Conservation (phyloP, 2,888 invertebrate genomes). For the Metopia argyrocephala region DNA sequence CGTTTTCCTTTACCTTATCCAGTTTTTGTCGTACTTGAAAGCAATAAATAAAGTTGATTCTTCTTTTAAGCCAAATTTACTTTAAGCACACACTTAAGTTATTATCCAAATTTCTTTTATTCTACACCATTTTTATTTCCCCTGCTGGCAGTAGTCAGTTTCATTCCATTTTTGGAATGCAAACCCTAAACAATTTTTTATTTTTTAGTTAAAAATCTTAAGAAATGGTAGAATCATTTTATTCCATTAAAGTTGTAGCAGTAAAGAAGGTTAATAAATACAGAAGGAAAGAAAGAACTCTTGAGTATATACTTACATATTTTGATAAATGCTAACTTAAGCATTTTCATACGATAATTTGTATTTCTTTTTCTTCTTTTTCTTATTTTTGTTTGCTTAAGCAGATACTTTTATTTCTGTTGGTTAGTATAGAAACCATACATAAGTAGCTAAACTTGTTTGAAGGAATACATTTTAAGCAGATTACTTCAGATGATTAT, state of each 20-base stretch:
- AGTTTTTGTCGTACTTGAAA: background rate
- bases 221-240: too few relatives aligned
- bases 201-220: too few relatives aligned
- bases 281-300: background rate
- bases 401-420: background rate
- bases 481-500: conserved; percentile 5
- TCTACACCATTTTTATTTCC: conserved; percentile 15
- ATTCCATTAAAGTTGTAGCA: conserved; percentile 10
- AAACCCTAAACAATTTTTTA: too few relatives aligned
- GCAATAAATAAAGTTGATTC: conserved; percentile 1
- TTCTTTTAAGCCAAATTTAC: conserved; percentile 47
- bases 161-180: background rate
- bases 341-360: conserved; percentile 45
- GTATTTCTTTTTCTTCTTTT: conserved; percentile 4
- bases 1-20: background rate
- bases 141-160: conserved; percentile 7
- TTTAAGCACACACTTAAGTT: conserved; percentile 50
- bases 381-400: background rate
- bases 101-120: conserved; percentile 30
- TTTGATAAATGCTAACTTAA: conserved; percentile 57
- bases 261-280: conserved; percentile 3
- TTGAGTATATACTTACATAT: conserved; percentile 28
- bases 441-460: background rate
- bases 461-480: background rate
- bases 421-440: background rate